These are phyloP conservation scores for Labeo calbasu DNA, from an alignment of 2,797 vertebrate species.

Conservation along the genomic window DNA sequence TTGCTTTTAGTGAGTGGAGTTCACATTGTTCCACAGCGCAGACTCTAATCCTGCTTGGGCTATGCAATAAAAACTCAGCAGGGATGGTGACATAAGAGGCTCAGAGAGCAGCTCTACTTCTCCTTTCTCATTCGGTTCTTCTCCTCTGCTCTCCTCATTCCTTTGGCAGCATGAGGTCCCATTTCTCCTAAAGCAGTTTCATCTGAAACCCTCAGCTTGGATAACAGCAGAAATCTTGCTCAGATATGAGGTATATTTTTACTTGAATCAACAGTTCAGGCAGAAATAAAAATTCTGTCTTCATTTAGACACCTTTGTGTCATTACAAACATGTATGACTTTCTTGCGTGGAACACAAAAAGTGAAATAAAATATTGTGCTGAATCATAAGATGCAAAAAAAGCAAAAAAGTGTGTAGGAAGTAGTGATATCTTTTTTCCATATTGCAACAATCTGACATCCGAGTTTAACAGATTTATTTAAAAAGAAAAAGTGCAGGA, in stretches of 20 bases:
- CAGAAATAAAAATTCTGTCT: constrained; percentile 16
- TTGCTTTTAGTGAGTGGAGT: constrained; percentile 39
- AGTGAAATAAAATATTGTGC: not conserved
- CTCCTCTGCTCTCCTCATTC: constrained; percentile 38
- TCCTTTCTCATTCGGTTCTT: constrained; percentile 41
- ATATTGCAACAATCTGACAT: not conserved
- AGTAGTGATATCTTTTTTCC: not conserved
- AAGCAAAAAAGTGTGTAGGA: not conserved
- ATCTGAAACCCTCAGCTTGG: constrained; percentile 2
- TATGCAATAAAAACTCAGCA: constrained; percentile 42
- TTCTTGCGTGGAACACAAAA: not conserved
- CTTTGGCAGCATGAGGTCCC: constrained; percentile 40
- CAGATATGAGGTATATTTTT: not conserved
- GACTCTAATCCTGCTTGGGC: constrained; percentile 39
- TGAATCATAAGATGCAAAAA: not conserved
- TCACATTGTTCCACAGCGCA: constrained; percentile 10
- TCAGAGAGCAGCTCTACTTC: constrained; percentile 37
- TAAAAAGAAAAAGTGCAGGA: not conserved
- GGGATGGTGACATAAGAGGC: constrained; percentile 34
- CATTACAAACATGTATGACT: not conserved
- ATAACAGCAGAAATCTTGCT: constrained; percentile 1
- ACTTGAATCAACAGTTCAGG: constrained; percentile 11
- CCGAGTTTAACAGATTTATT: not conserved
- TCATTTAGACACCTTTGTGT: not conserved
- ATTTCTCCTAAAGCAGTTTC: constrained; percentile 10